Evolutionary conservation across 2,888 invertebrate species (phyloP), one percentile per base, ranked within the genome.

Genomic region (Chironomus tentans): DNA sequence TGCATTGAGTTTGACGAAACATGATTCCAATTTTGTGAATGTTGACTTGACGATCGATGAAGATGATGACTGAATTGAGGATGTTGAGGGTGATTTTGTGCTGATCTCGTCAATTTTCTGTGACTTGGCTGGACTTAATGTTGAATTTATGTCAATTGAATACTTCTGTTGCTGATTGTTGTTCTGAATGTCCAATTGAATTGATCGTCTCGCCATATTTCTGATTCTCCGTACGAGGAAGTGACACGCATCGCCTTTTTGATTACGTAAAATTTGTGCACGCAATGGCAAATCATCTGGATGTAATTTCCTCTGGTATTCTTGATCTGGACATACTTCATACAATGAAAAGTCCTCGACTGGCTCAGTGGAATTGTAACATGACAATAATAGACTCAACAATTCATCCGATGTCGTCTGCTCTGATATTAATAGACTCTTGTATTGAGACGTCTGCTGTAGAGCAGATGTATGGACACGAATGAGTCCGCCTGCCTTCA

Each of bases 391-490:
- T 79, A 96, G 88, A 78, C 92, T 90, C 77, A 96, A 88, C 77
- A 96, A 86, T 84, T 96, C 95, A 82, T 94, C 94, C 0, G 92
- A 92, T 22, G 94, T 94, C 70, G 96, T 96, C 81, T 92, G 88
- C 80, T 95, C 94, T 78, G 95, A 95, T 80, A 95, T 91, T 79
- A 96, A 87, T 79, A 96, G 86, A 79, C 94, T 94, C 85, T 96
- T 96, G 87, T 96, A 96, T 85, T 95, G 93, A 0, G 95, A 95
- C 82, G 93, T 93, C 75, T 93, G 91, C 89, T 94, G 94, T 78
- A 97, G 86, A 48, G 93, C 94, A 18, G 93, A 92, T 84, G 97
- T 97, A 86, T 95, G 93, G 77, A 97, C 92, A 84, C 95, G 92
- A 79, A 97, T 93, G 78, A 97, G 87, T n/a, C 95, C 95, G 47